A percentile compares a stretch with the other conserved stretches of the same genome.
Evolutionary conservation across 2,888 invertebrate species (phyloP).

Genomic region (Microdon myrmicae): DNA sequence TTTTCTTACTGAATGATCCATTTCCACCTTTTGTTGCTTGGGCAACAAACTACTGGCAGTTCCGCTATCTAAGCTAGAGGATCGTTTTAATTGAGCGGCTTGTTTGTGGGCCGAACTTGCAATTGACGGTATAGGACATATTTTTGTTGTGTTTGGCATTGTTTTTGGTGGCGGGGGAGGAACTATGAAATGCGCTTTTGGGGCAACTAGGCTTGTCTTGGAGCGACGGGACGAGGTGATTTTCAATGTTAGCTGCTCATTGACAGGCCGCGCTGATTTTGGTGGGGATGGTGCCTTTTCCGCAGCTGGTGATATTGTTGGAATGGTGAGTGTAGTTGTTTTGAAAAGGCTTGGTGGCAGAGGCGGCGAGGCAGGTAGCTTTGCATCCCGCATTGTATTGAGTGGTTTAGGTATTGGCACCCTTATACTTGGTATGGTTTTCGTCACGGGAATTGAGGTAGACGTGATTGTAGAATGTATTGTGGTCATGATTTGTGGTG

Average conservation of each 20-base stretch:
- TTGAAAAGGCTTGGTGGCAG: conserved; percentile 65
- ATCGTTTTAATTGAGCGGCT: conserved; percentile 59
- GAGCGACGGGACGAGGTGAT: conserved; percentile 32
- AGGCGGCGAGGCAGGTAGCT: conserved; percentile 62
- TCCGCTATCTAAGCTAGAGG: conserved; percentile 61
- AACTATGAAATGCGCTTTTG: conserved; percentile 58
- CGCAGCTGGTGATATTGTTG: conserved; percentile 50
- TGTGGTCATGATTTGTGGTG: conserved; percentile 35
- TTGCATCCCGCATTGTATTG: conserved; percentile 55
- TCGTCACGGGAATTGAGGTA: conserved; percentile 10
- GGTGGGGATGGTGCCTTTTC: conserved; percentile 31
- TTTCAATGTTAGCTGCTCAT: too few species aligned
- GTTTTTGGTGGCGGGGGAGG: conserved; percentile 59
- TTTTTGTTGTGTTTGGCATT: conserved; percentile 55
- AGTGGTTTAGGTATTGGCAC: conserved; percentile 53
- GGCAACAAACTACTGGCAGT: conserved; percentile 46
- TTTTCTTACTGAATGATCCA: conserved; percentile 53
- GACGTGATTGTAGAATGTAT: conserved; percentile 20
- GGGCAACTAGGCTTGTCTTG: conserved; percentile 24
- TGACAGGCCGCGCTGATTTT: conserved; percentile 5
- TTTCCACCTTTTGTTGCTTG: conserved; percentile 60
- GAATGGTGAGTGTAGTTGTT: conserved; percentile 58
- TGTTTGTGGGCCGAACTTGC: conserved; percentile 63
- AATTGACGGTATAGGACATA: conserved; percentile 61
- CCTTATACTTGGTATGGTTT: too few species aligned